Evolutionary conservation across 2,888 invertebrate species (phyloP), one percentile per base, ranked within the genome.

Genomic region (Drosophila quinaria): DNA sequence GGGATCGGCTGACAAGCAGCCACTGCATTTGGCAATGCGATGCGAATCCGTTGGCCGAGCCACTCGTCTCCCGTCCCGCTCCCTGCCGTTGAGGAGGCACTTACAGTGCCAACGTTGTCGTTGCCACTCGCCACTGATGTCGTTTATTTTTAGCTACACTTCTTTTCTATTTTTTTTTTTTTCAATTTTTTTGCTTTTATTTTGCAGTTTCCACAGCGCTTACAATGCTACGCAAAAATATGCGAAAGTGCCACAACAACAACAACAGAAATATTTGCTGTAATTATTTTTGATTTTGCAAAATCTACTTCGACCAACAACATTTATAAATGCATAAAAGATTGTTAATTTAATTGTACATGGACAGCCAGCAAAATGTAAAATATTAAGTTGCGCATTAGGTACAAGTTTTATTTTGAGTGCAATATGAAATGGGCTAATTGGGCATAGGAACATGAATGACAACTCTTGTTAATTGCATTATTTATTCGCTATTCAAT

Each of bases 61-160:
- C 66, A 60, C 52, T 61, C 44, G 59, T 41, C 64, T 60, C 52
- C 59, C 44, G 59, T 41, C 64, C 47, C 42, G 39, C 44, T 37
- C 41, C 47, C 60, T 62, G 68, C 60, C 69, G 69, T 58, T 69
- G 78, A 64, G 64, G 25, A 61, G 78, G 74, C 76, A 78, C 76
- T 76, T 76, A 61, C 41, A 65, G 65, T 80, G 79, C 83, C 79
- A 74, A 59, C 62, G 65, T 62, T 44, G 78, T 62, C 46, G 77
- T 59, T 69, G 69, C 55, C 67, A 67, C 66, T 55, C 72, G 76
- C 66, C 61, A 54, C 54, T 67, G 85, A 71, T 67, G 79, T 70
- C 75, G 75, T 70, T 75, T 83, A 87, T 87, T 78, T 83, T 85
- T 87, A 87, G 78, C 78, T 46, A 60, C 74, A 78, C 62, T 72